Percentiles rank a stretch among this genome's conserved stretches.
Evolutionary conservation across 2,113 vertebrate genomes (phyloP).

Genomic region (Protobothrops flavoviridis): DNA sequence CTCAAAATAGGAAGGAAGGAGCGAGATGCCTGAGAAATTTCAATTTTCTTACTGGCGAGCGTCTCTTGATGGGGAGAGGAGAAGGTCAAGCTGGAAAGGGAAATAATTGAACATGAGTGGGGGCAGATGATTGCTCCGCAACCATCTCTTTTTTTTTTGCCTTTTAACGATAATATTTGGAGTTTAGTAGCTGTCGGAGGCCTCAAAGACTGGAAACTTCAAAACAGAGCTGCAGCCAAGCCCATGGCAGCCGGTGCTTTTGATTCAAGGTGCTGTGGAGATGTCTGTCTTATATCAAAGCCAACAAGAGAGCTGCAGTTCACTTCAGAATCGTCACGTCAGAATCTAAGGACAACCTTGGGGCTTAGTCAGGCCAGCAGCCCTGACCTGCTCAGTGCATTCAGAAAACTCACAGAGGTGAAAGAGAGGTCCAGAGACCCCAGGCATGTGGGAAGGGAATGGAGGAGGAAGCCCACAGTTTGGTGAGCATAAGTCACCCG

Average conservation of each 20-base stretch:
- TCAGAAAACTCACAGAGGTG: not conserved
- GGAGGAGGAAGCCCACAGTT: not conserved
- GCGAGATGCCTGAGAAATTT: not conserved
- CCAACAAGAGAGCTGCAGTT: not conserved
- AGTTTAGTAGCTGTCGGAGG: too few species aligned
- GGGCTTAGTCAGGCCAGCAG: not conserved
- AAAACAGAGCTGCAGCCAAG: not conserved
- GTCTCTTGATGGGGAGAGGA: not conserved
- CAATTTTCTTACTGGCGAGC: not conserved
- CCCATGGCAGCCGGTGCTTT: not conserved
- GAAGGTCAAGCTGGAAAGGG: not conserved
- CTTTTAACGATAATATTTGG: not conserved
- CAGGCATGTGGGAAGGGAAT: not conserved
- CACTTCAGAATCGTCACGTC: not conserved
- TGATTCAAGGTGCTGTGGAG: not conserved
- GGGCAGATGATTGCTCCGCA: accelerated
- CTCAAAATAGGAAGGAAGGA: not conserved
- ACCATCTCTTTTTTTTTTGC: not conserved
- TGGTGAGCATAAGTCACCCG: not conserved
- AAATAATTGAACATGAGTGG: not conserved
- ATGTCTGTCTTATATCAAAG: not conserved
- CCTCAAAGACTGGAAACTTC: not conserved
- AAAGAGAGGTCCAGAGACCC: not conserved
- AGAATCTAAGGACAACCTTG: not conserved
- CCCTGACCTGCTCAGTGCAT: too few species aligned